A percentile compares a stretch with the other conserved stretches of the same genome.
These are phyloP conservation scores for Drosophila subobscura DNA, from an alignment of 1,140 invertebrate genomes.

Conservation along the genomic window DNA sequence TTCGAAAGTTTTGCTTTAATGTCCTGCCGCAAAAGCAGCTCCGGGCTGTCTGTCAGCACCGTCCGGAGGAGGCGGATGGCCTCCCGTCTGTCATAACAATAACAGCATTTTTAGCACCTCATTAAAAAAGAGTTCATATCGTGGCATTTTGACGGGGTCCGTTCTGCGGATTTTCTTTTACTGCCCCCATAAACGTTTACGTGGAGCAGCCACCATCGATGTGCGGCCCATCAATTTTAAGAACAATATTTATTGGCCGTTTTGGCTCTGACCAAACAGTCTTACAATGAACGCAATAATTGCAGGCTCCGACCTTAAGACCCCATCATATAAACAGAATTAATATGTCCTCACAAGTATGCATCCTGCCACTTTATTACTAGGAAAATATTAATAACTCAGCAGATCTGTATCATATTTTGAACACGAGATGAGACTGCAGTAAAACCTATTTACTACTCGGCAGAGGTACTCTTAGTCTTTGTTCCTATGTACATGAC, in stretches of 20 bases:
- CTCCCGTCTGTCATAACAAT: slow-evolving; percentile 77
- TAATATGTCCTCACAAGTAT: background rate
- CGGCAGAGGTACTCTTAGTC: background rate
- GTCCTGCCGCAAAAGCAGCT: slow-evolving; percentile 39
- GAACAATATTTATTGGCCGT: slow-evolving; percentile 76
- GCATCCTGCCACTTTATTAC: background rate
- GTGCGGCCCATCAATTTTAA: slow-evolving; percentile 72
- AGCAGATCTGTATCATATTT: too few species aligned
- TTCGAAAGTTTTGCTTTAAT: slow-evolving; percentile 66
- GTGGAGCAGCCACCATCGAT: slow-evolving; percentile 46
- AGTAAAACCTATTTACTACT: slow-evolving; percentile 2
- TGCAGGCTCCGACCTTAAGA: slow-evolving; percentile 16
- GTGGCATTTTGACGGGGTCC: slow-evolving; percentile 61
- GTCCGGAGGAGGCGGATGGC: slow-evolving; percentile 57
- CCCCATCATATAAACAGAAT: slow-evolving; percentile 14
- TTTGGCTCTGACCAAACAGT: slow-evolving; percentile 41
- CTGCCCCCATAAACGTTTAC: slow-evolving; percentile 57
- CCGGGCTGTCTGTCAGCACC: slow-evolving; percentile 18
- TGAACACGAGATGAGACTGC: background rate
- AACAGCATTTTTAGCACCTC: slow-evolving; percentile 81
- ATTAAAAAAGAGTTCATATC: slow-evolving; percentile 83
- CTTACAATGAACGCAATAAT: slow-evolving; percentile 53
- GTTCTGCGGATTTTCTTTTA: slow-evolving; percentile 36
- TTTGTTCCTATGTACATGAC: slow-evolving; percentile 4
- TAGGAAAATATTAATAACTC: background rate